A percentile compares a stretch with the other conserved stretches of the same genome.
These are phyloP conservation scores for Nudaria mundana DNA, from an alignment of 2,888 invertebrate species.

Conservation along the genomic window DNA sequence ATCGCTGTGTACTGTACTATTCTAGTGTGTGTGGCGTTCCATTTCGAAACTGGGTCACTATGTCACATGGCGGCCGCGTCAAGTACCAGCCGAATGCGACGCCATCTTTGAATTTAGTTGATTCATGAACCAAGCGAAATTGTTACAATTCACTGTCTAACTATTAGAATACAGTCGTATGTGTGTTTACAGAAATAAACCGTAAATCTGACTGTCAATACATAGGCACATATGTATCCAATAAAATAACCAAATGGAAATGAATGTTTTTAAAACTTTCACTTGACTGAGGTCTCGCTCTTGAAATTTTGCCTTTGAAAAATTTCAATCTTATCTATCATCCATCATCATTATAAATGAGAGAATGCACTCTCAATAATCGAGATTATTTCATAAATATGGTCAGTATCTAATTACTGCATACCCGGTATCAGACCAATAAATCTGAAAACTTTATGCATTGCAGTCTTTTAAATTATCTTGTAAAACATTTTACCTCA, in stretches of 20 bases:
- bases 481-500: slow-evolving; percentile 17
- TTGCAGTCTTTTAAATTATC: neutral
- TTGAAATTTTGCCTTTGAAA: slow-evolving; percentile 51
- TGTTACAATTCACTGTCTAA: slow-evolving; percentile 26
- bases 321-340: slow-evolving; percentile 25
- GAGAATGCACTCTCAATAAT: slow-evolving; percentile 10
- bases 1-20: slow-evolving; percentile 55
- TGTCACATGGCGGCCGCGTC: slow-evolving; percentile 74
- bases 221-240: too few relatives aligned
- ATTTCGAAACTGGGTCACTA: slow-evolving; percentile 78
- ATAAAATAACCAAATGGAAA: too few relatives aligned
- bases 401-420: slow-evolving; percentile 9
- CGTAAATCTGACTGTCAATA: too few relatives aligned
- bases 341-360: slow-evolving; percentile 13
- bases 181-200: too few relatives aligned
- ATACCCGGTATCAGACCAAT: slow-evolving; percentile 9
- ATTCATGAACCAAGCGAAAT: slow-evolving; percentile 53
- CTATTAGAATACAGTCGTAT: slow-evolving; percentile 10
- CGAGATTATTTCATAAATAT: slow-evolving; percentile 11
- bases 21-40: slow-evolving; percentile 73
- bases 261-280: slow-evolving; percentile 65
- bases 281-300: slow-evolving; percentile 53
- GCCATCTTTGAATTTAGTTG: slow-evolving; percentile 74
- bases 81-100: slow-evolving; percentile 64
- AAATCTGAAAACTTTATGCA: slow-evolving; percentile 12